These are phyloP conservation scores for Drosophila hydei DNA, from an alignment of 1,140 invertebrate species.

Conservation along the genomic window DNA sequence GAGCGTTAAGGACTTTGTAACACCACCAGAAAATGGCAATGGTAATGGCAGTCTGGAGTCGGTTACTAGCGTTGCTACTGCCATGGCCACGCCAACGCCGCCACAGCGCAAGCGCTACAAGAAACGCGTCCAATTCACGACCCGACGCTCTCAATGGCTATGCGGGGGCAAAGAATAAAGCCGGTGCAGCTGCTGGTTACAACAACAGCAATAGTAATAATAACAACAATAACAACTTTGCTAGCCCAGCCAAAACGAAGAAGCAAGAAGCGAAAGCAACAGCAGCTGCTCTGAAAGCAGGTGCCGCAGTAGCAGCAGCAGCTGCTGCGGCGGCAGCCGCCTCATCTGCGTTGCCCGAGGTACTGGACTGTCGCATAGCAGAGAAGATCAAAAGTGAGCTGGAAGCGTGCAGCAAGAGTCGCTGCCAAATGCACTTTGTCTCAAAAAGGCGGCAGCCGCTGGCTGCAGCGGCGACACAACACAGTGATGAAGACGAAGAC, in stretches of 20 bases:
- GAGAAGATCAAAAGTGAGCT: conserved; percentile 84
- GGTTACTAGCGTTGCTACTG: conserved; percentile 19
- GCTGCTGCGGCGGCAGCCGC: conserved; percentile 55
- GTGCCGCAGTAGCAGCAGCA: conserved; percentile 41
- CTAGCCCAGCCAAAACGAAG: conserved; percentile 50
- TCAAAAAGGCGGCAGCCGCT: conserved; percentile 70
- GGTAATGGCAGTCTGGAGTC: conserved; percentile 35
- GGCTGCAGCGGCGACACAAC: conserved; percentile 48
- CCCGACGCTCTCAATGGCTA: conserved; percentile 77
- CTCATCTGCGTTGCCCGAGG: conserved; percentile 70
- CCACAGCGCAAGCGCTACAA: conserved; percentile 79
- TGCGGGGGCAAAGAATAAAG: conserved; percentile 50
- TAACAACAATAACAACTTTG: conserved; percentile 23
- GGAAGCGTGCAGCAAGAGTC: conserved; percentile 74
- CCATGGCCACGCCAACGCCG: conserved; percentile 56
- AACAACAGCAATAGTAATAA: conserved; percentile 7
- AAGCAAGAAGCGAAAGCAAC: conserved; percentile 72
- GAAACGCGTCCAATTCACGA: conserved; percentile 81
- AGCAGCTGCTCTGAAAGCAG: conserved; percentile 58
- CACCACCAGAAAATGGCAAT: conserved; percentile 57
- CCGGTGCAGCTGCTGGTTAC: background rate
- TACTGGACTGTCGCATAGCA: conserved; percentile 82
- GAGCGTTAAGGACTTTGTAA: conserved; percentile 77
- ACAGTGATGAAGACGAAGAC: conserved; percentile 60
- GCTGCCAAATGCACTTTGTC: conserved; percentile 69